phyloP scores from a whole-genome alignment of 2,113 vertebrate genomes.

The Sorex araneus region DNA sequence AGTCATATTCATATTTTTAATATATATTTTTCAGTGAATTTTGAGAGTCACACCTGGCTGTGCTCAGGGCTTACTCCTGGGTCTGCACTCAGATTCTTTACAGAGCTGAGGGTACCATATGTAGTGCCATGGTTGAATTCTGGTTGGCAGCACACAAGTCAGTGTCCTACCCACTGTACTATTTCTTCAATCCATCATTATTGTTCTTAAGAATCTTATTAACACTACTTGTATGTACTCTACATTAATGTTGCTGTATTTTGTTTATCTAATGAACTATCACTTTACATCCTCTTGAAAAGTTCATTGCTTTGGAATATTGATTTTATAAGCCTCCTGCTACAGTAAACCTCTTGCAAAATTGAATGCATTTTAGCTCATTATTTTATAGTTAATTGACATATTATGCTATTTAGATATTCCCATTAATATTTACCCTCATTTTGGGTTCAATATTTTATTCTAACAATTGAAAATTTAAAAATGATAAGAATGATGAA shows the following conservation, averaged over 20 bases:
- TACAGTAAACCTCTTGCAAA: background rate
- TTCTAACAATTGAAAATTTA: background rate
- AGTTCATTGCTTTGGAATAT: slow-evolving; percentile 12
- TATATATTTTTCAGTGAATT: no score
- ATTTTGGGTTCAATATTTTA: slow-evolving; percentile 30
- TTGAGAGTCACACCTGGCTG: no score
- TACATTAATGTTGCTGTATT: slow-evolving; percentile 32
- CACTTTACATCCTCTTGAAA: background rate
- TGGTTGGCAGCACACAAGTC: no score
- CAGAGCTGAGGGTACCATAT: no score
- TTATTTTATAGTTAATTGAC: slow-evolving; percentile 48
- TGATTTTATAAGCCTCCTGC: background rate
- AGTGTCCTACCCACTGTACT: no score
- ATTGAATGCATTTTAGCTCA: slow-evolving; percentile 43
- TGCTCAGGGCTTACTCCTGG: no score
- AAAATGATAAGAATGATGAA: slow-evolving; percentile 1
- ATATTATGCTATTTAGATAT: slow-evolving; percentile 18
- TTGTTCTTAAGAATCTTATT: background rate
- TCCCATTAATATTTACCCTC: slow-evolving; percentile 34
- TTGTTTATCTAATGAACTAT: slow-evolving; percentile 36
- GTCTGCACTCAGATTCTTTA: no score
- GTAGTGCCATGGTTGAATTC: no score
- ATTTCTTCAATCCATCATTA: no score
- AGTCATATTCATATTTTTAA: no score
- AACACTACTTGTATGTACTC: slow-evolving; percentile 15